Evolutionary conservation across 30 jellyfish, hydroid and myxozoan species (phyloP).

Genomic region (Pseudorhiza aurosa): DNA sequence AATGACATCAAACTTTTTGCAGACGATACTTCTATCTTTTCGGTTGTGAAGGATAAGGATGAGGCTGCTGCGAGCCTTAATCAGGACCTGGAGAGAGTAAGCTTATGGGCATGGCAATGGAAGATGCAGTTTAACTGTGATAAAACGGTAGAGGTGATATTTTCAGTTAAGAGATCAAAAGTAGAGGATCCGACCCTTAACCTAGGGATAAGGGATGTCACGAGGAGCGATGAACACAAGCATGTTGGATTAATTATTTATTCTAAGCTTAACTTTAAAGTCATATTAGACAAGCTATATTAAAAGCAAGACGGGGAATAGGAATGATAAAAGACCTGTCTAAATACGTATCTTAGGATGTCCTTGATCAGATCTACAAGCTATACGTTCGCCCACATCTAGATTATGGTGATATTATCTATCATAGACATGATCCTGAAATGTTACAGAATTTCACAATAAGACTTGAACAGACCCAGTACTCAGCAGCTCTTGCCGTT

Average conservation of each 20-base stretch:
- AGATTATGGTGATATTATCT: constrained; percentile 18
- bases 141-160: constrained; percentile 11
- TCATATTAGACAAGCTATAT: not conserved
- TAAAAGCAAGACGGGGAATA: constrained; percentile 14
- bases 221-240: constrained; percentile 6
- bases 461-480: constrained; percentile 15
- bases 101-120: too few relatives aligned
- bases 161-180: not conserved
- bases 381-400: constrained; percentile 7
- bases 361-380: constrained; percentile 15
- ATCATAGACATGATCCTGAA: constrained; percentile 22
- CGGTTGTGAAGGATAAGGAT: constrained; percentile 18
- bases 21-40: constrained; percentile 29
- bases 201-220: not conserved
- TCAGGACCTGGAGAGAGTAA: constrained; percentile 22
- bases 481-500: constrained; percentile 52
- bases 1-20: not conserved
- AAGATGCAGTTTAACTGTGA: constrained; percentile 20
- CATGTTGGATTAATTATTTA: not conserved
- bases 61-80: constrained; percentile 7
- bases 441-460: constrained; percentile 15
- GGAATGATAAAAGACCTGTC: constrained; percentile 22
- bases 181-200: constrained; percentile 4
- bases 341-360: constrained; percentile 15
- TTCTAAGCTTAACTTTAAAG: constrained; percentile 6